phyloP scores from a whole-genome alignment of 1,140 invertebrate species.

The Bombyx mori region DNA sequence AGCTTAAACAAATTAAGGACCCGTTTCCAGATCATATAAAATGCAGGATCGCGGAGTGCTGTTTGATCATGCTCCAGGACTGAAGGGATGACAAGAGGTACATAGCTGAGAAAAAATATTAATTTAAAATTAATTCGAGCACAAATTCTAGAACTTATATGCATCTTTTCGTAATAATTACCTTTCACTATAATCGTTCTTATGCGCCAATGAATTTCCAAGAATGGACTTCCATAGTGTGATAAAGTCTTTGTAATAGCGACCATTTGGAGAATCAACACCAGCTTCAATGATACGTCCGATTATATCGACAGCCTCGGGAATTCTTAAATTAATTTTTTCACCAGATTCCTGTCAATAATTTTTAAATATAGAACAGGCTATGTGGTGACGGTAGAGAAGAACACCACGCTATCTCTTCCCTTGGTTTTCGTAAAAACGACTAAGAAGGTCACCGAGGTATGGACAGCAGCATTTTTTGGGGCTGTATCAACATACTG shows the following conservation, averaged over 20 bases:
- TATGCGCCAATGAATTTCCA: constrained; percentile 48
- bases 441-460: no score
- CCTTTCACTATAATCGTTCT: constrained; percentile 14
- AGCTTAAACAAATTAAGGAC: constrained; percentile 73
- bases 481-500: no score
- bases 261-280: constrained; percentile 75
- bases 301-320: constrained; percentile 74
- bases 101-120: constrained; percentile 14
- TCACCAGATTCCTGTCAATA: constrained; percentile 55
- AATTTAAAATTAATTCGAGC: neutral
- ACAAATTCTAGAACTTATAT: neutral
- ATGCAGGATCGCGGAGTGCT: constrained; percentile 76
- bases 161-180: neutral
- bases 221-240: constrained; percentile 73
- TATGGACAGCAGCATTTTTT: no score
- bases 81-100: constrained; percentile 56
- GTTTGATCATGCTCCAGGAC: constrained; percentile 73
- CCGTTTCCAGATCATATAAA: constrained; percentile 77
- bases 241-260: constrained; percentile 75
- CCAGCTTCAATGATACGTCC: constrained; percentile 80
- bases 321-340: constrained; percentile 64
- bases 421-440: no score
- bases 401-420: no score
- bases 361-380: no score
- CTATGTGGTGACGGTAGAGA: no score